Percentiles rank a stretch among this genome's conserved stretches.
Evolutionary conservation across 2,113 vertebrate species (phyloP).

Genomic region (Passer domesticus): DNA sequence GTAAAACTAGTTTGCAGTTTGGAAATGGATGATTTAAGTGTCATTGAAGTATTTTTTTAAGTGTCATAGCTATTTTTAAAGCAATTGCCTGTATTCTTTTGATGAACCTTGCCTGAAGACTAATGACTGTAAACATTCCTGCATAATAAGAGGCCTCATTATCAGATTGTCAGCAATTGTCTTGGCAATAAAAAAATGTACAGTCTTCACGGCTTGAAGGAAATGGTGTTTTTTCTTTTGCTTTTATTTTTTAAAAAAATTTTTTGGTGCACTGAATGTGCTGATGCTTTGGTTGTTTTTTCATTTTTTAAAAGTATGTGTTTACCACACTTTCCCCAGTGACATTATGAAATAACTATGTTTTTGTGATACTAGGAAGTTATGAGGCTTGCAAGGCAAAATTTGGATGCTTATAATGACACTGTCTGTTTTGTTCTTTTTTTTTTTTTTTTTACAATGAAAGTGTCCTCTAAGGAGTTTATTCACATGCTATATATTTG

Average conservation of each 20-base stretch:
- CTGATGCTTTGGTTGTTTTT: background rate
- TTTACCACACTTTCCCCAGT: background rate
- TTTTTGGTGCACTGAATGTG: background rate
- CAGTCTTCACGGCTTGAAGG: background rate
- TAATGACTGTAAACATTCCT: constrained; percentile 46
- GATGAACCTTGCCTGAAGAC: constrained; percentile 42
- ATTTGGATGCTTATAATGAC: background rate
- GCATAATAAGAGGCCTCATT: constrained; percentile 17
- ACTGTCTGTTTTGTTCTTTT: background rate
- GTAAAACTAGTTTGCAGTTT: background rate
- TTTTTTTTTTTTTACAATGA: background rate
- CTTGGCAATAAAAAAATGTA: background rate
- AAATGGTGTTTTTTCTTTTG: background rate
- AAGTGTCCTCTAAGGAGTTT: background rate
- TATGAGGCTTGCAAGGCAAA: background rate
- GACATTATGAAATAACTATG: background rate
- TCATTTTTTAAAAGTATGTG: background rate
- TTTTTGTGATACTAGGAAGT: background rate
- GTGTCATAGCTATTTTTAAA: background rate
- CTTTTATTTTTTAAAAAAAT: background rate
- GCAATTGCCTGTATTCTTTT: constrained; percentile 36
- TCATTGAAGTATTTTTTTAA: background rate
- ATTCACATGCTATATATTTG: background rate
- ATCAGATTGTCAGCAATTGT: background rate
- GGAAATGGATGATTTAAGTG: background rate